Evolutionary conservation across 1,140 invertebrate species (phyloP).

Genomic region (Leguminivora glycinivorella): DNA sequence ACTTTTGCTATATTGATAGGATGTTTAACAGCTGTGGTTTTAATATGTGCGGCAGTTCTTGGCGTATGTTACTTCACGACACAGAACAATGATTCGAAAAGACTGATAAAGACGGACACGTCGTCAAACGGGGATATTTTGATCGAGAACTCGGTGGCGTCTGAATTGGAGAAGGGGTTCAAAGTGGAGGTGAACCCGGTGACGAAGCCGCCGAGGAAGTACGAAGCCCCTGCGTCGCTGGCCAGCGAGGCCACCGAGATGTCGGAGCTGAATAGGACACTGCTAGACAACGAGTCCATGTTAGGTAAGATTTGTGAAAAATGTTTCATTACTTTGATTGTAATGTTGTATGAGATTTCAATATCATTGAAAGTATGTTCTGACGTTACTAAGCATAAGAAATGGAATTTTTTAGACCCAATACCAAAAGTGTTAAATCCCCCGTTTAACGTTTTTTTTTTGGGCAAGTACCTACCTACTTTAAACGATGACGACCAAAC

Average conservation of each 20-base stretch:
- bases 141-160: constrained; percentile 79
- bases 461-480: no score
- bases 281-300: constrained; percentile 84
- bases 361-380: no score
- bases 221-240: constrained; percentile 82
- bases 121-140: constrained; percentile 81
- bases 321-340: neutral
- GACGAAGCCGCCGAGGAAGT: constrained; percentile 85
- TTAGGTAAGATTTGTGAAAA: constrained; percentile 80
- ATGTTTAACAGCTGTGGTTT: constrained; percentile 74
- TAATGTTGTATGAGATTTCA: no score
- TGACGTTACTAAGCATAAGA: no score
- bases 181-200: constrained; percentile 89
- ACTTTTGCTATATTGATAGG: constrained; percentile 79
- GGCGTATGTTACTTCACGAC: constrained; percentile 84
- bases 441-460: no score
- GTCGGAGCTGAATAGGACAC: constrained; percentile 88
- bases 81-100: constrained; percentile 79
- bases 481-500: no score
- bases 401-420: no score
- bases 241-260: constrained; percentile 85
- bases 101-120: constrained; percentile 80
- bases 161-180: constrained; percentile 87
- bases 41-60: constrained; percentile 81
- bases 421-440: no score